Conservation (phyloP, 2,113 vertebrate species). For the Percopsis transmontana region DNA sequence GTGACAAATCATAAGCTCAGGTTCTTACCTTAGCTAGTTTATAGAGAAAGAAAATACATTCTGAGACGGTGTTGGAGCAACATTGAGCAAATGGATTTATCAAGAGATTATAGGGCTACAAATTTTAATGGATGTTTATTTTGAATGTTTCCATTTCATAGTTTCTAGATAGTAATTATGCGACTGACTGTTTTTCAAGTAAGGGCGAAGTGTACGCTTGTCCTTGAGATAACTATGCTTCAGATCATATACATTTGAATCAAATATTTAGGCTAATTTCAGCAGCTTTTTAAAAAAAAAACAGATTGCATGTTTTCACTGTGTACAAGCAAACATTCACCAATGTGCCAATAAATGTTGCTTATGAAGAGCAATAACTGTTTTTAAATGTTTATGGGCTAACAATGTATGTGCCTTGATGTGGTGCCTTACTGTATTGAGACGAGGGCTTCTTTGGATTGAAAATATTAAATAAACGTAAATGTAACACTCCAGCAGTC, state of each 20-base stretch:
- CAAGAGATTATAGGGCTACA: constrained; percentile 38
- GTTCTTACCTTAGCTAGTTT: constrained; percentile 27
- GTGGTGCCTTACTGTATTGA: too few species aligned
- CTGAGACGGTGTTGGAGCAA: background rate
- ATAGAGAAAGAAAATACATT: constrained; percentile 21
- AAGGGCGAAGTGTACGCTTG: constrained; percentile 44
- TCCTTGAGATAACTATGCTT: constrained; percentile 50
- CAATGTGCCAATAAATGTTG: constrained; percentile 12
- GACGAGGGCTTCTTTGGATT: too few species aligned
- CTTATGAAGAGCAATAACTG: background rate
- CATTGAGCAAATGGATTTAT: constrained; percentile 33
- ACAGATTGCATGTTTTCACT: constrained; percentile 37
- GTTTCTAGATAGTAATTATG: constrained; percentile 38
- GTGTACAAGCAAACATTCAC: constrained; percentile 41
- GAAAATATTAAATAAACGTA: too few species aligned
- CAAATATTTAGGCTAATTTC: constrained; percentile 29
- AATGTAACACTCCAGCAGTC: too few species aligned
- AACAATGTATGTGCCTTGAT: background rate
- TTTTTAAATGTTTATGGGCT: constrained; percentile 9
- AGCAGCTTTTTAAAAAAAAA: constrained; percentile 24
- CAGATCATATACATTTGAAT: constrained; percentile 48
- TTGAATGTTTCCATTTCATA: constrained; percentile 51
- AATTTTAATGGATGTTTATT: constrained; percentile 50
- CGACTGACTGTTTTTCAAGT: constrained; percentile 48
- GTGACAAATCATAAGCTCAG: constrained; percentile 41